Percentiles rank a stretch among this genome's conserved stretches.
phyloP scores from a whole-genome alignment of 2,888 invertebrate species.

The Parnassius mnemosyne region DNA sequence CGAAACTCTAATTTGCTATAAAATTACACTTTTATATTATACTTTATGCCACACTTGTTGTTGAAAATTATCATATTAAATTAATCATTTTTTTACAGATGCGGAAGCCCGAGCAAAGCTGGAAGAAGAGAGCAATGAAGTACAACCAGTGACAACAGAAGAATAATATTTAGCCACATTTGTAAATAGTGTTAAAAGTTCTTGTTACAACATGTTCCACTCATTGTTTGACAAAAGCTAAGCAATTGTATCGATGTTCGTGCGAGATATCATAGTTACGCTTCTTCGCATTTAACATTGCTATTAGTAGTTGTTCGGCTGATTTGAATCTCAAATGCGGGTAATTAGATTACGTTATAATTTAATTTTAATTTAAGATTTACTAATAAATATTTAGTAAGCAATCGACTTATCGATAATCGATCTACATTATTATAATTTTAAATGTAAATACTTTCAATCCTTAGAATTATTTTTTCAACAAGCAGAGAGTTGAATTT shows the following conservation, averaged over 20 bases:
- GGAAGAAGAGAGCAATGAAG: slow-evolving; percentile 62
- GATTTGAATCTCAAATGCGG: background rate
- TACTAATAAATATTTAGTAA: too few relatives aligned
- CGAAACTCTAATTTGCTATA: too few relatives aligned
- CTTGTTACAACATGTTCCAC: slow-evolving; percentile 67
- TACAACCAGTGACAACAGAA: slow-evolving; percentile 56
- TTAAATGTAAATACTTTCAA: too few relatives aligned
- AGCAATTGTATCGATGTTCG: slow-evolving; percentile 27
- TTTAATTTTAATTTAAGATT: too few relatives aligned
- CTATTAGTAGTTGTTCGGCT: slow-evolving; percentile 7
- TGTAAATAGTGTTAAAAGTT: slow-evolving; percentile 74
- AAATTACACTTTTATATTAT: too few relatives aligned
- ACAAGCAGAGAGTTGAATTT: too few relatives aligned
- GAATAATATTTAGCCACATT: slow-evolving; percentile 79
- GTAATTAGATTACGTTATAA: background rate
- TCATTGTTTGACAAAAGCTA: slow-evolving; percentile 65
- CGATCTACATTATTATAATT: too few relatives aligned
- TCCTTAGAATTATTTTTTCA: too few relatives aligned
- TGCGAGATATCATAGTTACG: slow-evolving; percentile 28
- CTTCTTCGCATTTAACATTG: slow-evolving; percentile 18
- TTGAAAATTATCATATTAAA: too few relatives aligned
- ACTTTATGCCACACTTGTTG: too few relatives aligned
- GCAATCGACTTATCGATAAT: too few relatives aligned
- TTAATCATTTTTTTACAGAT: slow-evolving; percentile 53
- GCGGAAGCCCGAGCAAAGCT: slow-evolving; percentile 79